Conservation (phyloP, 2,888 invertebrate species). For the Eilema sororculum region DNA sequence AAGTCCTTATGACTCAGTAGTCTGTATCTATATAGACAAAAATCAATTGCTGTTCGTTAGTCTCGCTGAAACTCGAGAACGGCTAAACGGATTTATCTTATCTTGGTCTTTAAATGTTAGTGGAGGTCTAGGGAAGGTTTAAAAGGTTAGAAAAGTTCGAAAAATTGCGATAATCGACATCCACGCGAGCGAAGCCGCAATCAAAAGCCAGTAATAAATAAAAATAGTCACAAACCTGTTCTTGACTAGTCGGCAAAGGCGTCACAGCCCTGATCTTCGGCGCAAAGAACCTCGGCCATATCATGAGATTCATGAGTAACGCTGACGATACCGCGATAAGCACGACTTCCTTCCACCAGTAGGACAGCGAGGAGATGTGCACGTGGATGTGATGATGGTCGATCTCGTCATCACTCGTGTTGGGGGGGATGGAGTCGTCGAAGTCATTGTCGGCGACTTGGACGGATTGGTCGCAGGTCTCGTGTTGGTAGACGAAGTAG, state of each 20-base stretch:
- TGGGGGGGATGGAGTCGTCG: slow-evolving; percentile 61
- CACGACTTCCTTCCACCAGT: slow-evolving; percentile 93
- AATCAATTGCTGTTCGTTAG: no score
- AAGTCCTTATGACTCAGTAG: no score
- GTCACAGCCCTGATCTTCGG: slow-evolving; percentile 61
- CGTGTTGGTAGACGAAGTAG: slow-evolving; percentile 90
- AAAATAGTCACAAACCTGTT: slow-evolving; percentile 65
- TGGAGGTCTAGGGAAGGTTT: no score
- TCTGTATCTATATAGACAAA: no score
- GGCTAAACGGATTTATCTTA: no score
- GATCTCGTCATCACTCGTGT: slow-evolving; percentile 74
- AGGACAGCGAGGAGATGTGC: slow-evolving; percentile 91
- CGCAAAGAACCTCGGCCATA: slow-evolving; percentile 84
- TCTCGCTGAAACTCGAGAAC: no score
- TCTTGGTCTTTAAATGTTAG: no score
- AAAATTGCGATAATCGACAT: no score
- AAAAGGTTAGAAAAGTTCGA: no score
- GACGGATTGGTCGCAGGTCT: slow-evolving; percentile 81
- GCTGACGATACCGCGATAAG: slow-evolving; percentile 92
- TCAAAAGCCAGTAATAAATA: no score
- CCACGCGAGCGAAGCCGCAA: no score
- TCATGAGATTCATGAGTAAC: slow-evolving; percentile 89
- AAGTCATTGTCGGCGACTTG: slow-evolving; percentile 69
- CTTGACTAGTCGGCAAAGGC: slow-evolving; percentile 68
- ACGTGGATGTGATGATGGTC: slow-evolving; percentile 89